Base-by-base conservation (phyloP, 2,888 invertebrate species). In the Flabesymbios commensalis region DNA sequence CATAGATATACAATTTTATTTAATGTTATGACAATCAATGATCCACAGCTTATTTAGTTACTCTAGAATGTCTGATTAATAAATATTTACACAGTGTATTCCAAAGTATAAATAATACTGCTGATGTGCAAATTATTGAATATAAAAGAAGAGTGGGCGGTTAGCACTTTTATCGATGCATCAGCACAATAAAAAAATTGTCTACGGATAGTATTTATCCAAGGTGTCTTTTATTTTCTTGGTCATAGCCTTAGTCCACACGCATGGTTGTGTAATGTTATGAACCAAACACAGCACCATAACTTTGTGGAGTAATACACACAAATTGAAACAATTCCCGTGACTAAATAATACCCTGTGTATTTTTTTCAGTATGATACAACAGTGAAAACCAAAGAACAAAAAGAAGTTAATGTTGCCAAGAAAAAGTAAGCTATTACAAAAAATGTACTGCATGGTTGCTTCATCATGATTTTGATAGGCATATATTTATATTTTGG, bases 341-440 rank as follows among this genome's bases (percentile, higher is more conserved):
- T 5, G 5, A 32, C 58, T 24, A 39, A 59, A 2, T 19, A 4
- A 22, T 45, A 17, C 19, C 26, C 33, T 19, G 33, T 41, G 59
- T 49, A 24, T 39, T 19, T 28, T 42, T 51, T 53, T 2, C 59
- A 72, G 72, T 63, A 67, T 63, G 72, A 72, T 28, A 70, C 68
- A n/a, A 63, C 65, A 10, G 52, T 55, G 32, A 78, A 78, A 64
- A 75, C 77, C n/a, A 74, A 73, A 59, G 75, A 75, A 47, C 78
- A 79, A 64, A 75, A 72, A 61, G 73, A 75, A 55, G 64, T 71
- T 17, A 80, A 80, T 67, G 64, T 75, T 5, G 73, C 66, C 29
- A 78, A 78, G 72, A 79, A 79, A 71, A 72, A 71, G 79, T 80
- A 65, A 69, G 74, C 47, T n/a, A n/a, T n/a, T n/a, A n/a, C n/a